Evolutionary conservation across 2,888 invertebrate genomes (phyloP), one percentile per base, ranked within the genome.

Genomic region (Folsomia manolachei): DNA sequence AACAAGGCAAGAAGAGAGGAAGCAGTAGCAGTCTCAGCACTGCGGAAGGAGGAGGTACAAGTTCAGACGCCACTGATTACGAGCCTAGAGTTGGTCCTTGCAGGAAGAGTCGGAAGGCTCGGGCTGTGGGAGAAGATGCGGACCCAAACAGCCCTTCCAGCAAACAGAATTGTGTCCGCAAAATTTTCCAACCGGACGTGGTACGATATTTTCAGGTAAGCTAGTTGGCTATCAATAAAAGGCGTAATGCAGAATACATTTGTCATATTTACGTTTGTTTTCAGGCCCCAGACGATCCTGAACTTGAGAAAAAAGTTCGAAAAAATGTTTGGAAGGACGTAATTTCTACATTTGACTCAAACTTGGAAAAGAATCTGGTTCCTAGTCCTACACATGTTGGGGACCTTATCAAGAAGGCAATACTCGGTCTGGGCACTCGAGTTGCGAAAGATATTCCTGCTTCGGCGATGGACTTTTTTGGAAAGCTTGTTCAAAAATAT

Each of bases 361-460:
- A 26, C 2, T 25, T 64, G 21, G 27, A 64, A 7, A 21, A 27
- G 7, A 21, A 27, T 2, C 14, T n/a, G 9, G 19, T 64, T 27
- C 64, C 64, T 27, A 1, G 2, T 2, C 27, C 64, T 4, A 4
- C 25, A 18, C 26, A 64, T 64, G 26, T 64, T 25, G 64, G 64
- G 14, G 26, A 26, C n/a, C 26, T 64, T 2, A 27, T 64, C 27
- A 7, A 64, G n/a, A 64, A 64, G 21, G 64, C 64, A n/a, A 64
- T 64, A 7, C 27, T 64, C n/a, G n/a, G n/a, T 21, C 27, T 64
- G 26, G 64, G 64, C 4, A 64, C 64, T 27, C 26, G 64, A 27
- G 64, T 64, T 25, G 25, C 64, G n/a, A 64, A 27, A 25, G 64
- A 64, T 24, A 64, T 64, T 14, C 64, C 64, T 7, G 21, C 27